These are phyloP conservation scores for Agonopterix heracliana DNA, from an alignment of 2,888 invertebrate genomes.

Conservation along the genomic window DNA sequence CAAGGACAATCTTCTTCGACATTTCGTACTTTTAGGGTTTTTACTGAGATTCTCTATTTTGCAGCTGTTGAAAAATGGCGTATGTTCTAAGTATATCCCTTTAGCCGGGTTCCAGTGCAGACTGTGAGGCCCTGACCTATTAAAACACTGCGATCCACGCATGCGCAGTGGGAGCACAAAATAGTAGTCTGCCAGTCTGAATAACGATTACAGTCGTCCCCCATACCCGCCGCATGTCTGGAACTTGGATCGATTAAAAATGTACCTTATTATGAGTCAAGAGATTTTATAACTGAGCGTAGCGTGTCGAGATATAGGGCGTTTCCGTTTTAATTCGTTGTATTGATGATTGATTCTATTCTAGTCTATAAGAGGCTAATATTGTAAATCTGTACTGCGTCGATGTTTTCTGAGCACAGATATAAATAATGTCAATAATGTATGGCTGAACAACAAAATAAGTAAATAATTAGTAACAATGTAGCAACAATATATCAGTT, in stretches of 20 bases:
- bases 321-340: background rate
- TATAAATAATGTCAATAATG: too few relatives aligned
- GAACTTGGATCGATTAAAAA: constrained; percentile 33
- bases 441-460: too few relatives aligned
- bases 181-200: constrained; percentile 56
- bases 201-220: constrained; percentile 65
- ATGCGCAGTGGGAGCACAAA: constrained; percentile 55
- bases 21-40: constrained; percentile 24
- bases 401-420: too few relatives aligned
- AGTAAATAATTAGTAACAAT: too few relatives aligned
- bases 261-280: constrained; percentile 27
- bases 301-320: background rate
- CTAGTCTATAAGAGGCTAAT: constrained; percentile 1
- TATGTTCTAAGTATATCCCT: constrained; percentile 52
- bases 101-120: constrained; percentile 56
- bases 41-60: constrained; percentile 16
- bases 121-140: constrained; percentile 68
- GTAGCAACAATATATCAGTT: background rate
- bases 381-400: too few relatives aligned
- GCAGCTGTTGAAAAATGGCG: constrained; percentile 33
- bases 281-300: background rate
- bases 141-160: constrained; percentile 51
- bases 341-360: constrained; percentile 11
- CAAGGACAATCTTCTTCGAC: constrained; percentile 18
- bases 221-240: constrained; percentile 53